Base-by-base conservation (phyloP, 37 sponge, comb jelly and placozoan species). In the Theonella swinhoei region DNA sequence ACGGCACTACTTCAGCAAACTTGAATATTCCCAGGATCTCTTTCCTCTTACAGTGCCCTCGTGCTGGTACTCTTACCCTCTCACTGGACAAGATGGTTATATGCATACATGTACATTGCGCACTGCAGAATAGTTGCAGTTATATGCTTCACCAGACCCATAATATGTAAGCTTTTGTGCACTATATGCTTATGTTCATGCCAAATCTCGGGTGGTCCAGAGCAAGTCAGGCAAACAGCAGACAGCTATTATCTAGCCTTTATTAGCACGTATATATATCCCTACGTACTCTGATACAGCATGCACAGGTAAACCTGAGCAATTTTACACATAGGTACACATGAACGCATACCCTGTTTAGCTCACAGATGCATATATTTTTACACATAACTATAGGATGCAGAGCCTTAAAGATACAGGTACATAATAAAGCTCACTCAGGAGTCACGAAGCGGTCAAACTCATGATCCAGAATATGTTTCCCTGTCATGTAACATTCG, bases 401-500 rank as follows among this genome's bases (percentile, higher is more conserved):
- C n/a, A n/a, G n/a, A n/a, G n/a, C n/a, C n/a, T n/a, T n/a, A n/a
- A n/a, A n/a, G n/a, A n/a, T n/a, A n/a, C n/a, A n/a, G n/a, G n/a
- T n/a, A n/a, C n/a, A n/a, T n/a, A n/a, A n/a, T n/a, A n/a, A n/a
- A 47, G 54, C 54, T 47, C 54, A 47, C 54, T 14, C 11, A 47
- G 54, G 14, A 29, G 62, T 42, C 42, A 89, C 88, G 0, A 80
- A 72, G 68, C 91, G 83, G 30, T 42, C 32, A 78, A 96, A 96
- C 47, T 80, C 47, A 76, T 96, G 97, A 42, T 90, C 84, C 40
- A 89, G 39, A 25, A 68, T 72, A 72, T 96, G 97, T 72, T 91
- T 93, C 3, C 77, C 92, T n/a, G 72, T 71, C 84, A 83, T 80
- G 83, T 96, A 96, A 76, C 97, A 96, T 26, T 58, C 11, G 31